Conservation (phyloP, 92 coral and sea anemone genomes). For the Pocillopora grandis region DNA sequence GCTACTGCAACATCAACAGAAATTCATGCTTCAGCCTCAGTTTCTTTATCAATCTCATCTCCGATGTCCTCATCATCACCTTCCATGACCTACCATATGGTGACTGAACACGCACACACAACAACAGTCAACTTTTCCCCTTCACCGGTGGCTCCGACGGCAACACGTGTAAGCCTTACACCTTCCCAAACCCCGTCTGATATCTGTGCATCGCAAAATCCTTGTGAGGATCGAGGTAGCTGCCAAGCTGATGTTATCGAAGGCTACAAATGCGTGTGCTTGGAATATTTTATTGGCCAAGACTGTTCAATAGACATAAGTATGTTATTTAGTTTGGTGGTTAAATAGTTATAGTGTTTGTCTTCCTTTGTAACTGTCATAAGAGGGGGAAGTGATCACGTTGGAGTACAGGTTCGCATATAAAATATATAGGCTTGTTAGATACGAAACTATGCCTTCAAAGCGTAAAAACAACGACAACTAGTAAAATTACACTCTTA, state of each 20-base stretch:
- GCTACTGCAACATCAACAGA: background rate
- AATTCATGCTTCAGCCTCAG: background rate
- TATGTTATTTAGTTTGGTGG: background rate
- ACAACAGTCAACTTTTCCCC: background rate
- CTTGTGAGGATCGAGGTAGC: conserved; percentile 20
- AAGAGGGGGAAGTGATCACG: too few species aligned
- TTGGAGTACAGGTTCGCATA: too few species aligned
- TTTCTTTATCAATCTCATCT: conserved; percentile 1
- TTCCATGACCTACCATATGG: background rate
- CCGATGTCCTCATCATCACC: background rate
- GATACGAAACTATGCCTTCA: too few species aligned
- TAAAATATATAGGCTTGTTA: too few species aligned
- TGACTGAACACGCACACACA: background rate
- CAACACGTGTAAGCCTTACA: background rate
- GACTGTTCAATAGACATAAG: conserved; percentile 21
- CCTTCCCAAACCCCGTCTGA: background rate
- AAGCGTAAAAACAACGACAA: too few species aligned
- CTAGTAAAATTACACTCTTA: too few species aligned
- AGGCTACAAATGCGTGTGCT: conserved; percentile 19
- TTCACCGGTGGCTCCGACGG: background rate
- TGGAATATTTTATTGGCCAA: conserved; percentile 6
- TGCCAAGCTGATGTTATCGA: conserved; percentile 6
- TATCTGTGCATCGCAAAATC: background rate
- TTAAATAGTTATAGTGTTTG: too few species aligned
- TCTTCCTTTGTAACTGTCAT: too few species aligned